Base-by-base conservation (phyloP, 2,113 vertebrate genomes). In the Atlantisia rogersi region DNA sequence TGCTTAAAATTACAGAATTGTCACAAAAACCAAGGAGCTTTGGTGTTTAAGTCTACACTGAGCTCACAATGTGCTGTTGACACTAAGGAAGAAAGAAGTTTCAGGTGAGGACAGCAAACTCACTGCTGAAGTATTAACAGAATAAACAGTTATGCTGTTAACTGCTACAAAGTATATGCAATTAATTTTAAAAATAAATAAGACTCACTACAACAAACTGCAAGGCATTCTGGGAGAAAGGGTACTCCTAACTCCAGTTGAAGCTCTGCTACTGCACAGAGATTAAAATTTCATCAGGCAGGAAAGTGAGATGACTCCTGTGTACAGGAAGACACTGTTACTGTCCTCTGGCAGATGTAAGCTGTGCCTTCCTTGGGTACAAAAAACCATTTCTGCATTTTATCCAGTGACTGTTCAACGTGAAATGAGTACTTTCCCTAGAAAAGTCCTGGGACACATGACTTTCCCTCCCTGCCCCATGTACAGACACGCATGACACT, bases 271-370 rank as follows among this genome's bases (percentile, higher is more conserved):
- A 2, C 12, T 63, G 12, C 31, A 69, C 14, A 37, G 53, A 40
- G 8, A 75, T 68, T 63, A n/a, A 84, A 68, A 12, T 56, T 64
- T 48, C 42, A 32, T 17, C 25, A 39, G 42, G 18, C 19, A 80
- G 32, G 32, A 74, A 64, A 48, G 22, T 0, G 4, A 71, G 6
- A 2, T 0, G 0, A 4, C 4, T 29, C 3, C 62, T 18, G 24
- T 31, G 6, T 37, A 15, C 17, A 32, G 25, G 14, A 88, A 58
- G 50, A 74, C 10, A 31, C 0, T 17, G 3, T 25, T 4, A 0
- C 26, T 44, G 8, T 35, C 5, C 18, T 10, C 7, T 35, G 10
- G 13, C 9, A 73, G 24, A 35, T 18, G 9, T 17, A 20, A 94
- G 3, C 26, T n/a, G 4, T 76, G 22, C 4, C 18, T 59, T 88